Conservation (phyloP, 2,888 invertebrate genomes). For the Celastrina argiolus region DNA sequence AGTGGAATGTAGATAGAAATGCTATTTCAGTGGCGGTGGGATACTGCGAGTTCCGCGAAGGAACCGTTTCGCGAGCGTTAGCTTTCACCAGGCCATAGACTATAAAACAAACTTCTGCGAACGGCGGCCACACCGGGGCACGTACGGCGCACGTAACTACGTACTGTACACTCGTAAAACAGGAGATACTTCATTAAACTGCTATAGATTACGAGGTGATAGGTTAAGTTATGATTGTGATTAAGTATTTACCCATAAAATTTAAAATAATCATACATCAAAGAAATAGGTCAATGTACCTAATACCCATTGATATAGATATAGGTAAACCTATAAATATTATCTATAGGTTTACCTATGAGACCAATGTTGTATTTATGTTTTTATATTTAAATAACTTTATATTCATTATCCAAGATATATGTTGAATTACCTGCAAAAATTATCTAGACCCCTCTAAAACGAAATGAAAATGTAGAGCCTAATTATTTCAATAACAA, state of each 20-base stretch:
- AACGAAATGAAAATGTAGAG: not conserved
- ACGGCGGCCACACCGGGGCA: slow-evolving; percentile 55
- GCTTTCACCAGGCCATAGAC: slow-evolving; percentile 70
- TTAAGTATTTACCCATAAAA: too few species aligned
- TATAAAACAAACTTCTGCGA: slow-evolving; percentile 68
- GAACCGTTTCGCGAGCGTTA: slow-evolving; percentile 50
- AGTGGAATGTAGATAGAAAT: slow-evolving; percentile 31
- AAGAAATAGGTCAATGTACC: too few species aligned
- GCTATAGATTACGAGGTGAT: not conserved
- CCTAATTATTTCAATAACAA: not conserved
- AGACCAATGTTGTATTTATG: too few species aligned
- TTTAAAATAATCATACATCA: too few species aligned
- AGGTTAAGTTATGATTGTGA: not conserved
- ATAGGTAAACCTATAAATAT: too few species aligned
- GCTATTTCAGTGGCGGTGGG: slow-evolving; percentile 33
- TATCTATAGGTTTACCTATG: too few species aligned
- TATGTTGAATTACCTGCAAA: not conserved
- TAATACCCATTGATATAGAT: too few species aligned
- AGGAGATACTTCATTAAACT: slow-evolving; percentile 34
- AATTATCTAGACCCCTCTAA: not conserved
- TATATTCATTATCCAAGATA: too few species aligned
- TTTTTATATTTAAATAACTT: too few species aligned
- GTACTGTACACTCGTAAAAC: slow-evolving; percentile 58
- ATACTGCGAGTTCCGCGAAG: slow-evolving; percentile 39
- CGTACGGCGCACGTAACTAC: slow-evolving; percentile 50